Evolutionary conservation across 2,888 invertebrate genomes (phyloP).

Genomic region (Tricholauxania praeusta): DNA sequence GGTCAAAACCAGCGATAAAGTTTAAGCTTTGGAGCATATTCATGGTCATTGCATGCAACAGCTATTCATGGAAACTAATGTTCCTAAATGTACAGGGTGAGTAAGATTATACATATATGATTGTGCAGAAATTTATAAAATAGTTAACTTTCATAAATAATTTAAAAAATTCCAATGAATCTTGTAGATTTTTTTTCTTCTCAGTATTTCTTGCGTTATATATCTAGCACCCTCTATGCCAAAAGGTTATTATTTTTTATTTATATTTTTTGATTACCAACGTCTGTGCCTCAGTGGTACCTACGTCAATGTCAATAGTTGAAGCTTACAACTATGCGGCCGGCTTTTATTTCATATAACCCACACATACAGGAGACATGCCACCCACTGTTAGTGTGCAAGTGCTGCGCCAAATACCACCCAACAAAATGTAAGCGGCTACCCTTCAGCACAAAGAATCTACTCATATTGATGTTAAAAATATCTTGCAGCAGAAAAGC

Average conservation of each 20-base stretch:
- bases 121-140: too few species aligned
- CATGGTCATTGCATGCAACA: neutral
- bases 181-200: too few species aligned
- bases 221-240: too few species aligned
- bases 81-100: too few species aligned
- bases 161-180: too few species aligned
- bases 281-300: neutral
- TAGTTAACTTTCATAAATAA: too few species aligned
- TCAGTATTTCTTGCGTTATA: too few species aligned
- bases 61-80: too few species aligned
- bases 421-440: neutral
- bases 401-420: neutral
- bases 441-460: neutral
- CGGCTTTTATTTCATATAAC: slow-evolving; percentile 6
- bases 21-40: neutral
- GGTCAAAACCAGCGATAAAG: slow-evolving; percentile 8
- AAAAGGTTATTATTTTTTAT: too few species aligned
- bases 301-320: neutral
- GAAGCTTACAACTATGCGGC: slow-evolving; percentile 1
- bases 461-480: neutral
- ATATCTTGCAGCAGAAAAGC: slow-evolving; percentile 4
- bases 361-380: neutral
- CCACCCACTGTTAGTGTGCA: neutral
- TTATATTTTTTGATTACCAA: neutral
- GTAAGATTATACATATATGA: too few species aligned